Base-by-base conservation (phyloP, 2,888 invertebrate species). In the Aphodius granarius region DNA sequence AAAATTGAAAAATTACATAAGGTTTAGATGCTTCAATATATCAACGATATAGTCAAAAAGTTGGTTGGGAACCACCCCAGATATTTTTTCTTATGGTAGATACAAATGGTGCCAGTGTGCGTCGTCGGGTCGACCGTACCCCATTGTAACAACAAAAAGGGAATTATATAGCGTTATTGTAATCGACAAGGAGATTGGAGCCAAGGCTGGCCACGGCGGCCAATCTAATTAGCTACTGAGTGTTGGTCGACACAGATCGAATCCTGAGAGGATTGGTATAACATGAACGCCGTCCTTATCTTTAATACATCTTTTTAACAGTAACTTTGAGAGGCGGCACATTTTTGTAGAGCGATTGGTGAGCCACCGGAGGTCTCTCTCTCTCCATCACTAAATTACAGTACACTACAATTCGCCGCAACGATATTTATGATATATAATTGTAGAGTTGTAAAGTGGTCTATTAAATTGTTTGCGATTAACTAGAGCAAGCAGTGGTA, bases 221-320 rank as follows among this genome's bases (percentile, higher is more conserved):
- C 78, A 79, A 79, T 79, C 78, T 79, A 79, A 79, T 79, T 79
- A 79, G 78, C 78, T 79, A 79, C 78, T 75, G 78, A 79, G 76
- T 74, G 78, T 76, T 77, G 64, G 71, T 66, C 74, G 73, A 66
- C 75, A 75, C 73, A 73, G 76, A 78, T 77, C 73, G 72, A 19
- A 9, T 43, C 43, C 73, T 71, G 71, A 20, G 71, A 63, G 64
- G 72, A 77, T 77, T 77, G 75, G 72, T 75, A 77, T 77, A 75
- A 77, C 76, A 71, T 66, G 78, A 73, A 72, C 74, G 74, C 22
- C 13, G 18, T 13, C 19, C 74, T 74, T 74, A 74, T 74, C 74
- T 78, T 78, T 76, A 77, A 77, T 75, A 75, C 73, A 78, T 76
- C 74, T 76, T 76, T 76, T 77, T 77, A 73, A 70, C 77, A 76